A percentile compares a stretch with the other conserved stretches of the same genome.
phyloP scores from a whole-genome alignment of 2,113 vertebrate genomes.

The Coptodon rendalli region DNA sequence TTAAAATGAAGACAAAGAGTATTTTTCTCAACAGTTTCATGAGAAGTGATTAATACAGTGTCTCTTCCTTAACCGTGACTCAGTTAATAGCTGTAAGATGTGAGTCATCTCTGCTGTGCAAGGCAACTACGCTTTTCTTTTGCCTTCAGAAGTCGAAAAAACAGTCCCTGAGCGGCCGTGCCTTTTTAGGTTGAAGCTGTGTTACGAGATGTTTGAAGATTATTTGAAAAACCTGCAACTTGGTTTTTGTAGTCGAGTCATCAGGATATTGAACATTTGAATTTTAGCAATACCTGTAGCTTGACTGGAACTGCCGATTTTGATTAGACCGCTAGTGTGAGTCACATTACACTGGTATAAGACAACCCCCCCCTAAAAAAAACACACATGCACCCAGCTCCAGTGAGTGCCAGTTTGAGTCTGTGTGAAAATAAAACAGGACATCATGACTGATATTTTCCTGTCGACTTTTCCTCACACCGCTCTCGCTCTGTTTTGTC shows the following conservation, averaged over 20 bases:
- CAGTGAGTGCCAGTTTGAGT: background rate
- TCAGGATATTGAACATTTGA: background rate
- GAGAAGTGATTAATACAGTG: background rate
- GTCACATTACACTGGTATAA: background rate
- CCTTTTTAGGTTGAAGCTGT: background rate
- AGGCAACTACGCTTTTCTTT: background rate
- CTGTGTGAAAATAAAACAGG: background rate
- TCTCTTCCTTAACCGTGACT: background rate
- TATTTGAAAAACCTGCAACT: background rate
- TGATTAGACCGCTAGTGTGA: background rate
- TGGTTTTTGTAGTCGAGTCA: background rate
- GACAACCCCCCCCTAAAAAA: background rate
- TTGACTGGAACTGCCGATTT: slow-evolving; percentile 18
- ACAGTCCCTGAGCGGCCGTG: background rate
- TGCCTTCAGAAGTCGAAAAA: background rate
- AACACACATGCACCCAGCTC: background rate
- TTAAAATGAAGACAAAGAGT: background rate
- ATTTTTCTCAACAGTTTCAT: background rate
- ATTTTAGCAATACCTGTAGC: slow-evolving; percentile 10
- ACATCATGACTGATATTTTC: background rate
- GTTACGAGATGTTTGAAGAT: background rate
- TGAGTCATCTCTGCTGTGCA: background rate
- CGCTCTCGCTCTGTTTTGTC: background rate
- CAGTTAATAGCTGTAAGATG: background rate
- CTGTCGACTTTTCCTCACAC: background rate